A percentile compares a stretch with the other conserved stretches of the same genome.
phyloP scores from a whole-genome alignment of 2,888 invertebrate genomes.

The Macrophya alboannulata region DNA sequence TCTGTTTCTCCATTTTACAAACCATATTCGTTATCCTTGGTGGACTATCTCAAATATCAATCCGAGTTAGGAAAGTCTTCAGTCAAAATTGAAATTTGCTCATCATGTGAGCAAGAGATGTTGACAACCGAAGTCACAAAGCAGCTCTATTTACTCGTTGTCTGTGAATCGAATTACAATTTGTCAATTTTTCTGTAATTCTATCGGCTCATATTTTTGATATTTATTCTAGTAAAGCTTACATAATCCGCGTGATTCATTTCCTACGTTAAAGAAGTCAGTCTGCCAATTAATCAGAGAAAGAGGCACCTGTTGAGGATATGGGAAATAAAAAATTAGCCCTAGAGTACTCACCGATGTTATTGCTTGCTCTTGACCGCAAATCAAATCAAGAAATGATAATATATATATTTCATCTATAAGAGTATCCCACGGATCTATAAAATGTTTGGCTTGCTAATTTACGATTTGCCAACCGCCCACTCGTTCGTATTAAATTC shows the following conservation, averaged over 20 bases:
- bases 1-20: background rate
- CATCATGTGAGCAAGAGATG: background rate
- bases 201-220: background rate
- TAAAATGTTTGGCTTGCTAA: conserved; percentile 21
- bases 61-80: background rate
- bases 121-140: background rate
- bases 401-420: background rate
- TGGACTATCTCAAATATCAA: background rate
- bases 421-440: conserved; percentile 39
- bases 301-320: background rate
- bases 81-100: background rate
- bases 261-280: background rate
- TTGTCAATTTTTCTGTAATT: conserved; percentile 3
- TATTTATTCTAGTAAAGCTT: conserved; percentile 18
- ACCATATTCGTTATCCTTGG: background rate
- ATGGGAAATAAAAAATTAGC: background rate
- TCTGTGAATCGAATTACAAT: background rate
- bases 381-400: conserved; percentile 14
- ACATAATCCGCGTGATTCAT: conserved; percentile 23
- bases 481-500: conserved; percentile 41
- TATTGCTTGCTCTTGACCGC: conserved; percentile 26
- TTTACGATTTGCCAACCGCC: conserved; percentile 36
- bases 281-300: conserved; percentile 15
- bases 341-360: background rate
- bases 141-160: background rate